phyloP scores from a whole-genome alignment of 2,797 vertebrate species.

The Falco rusticolus region DNA sequence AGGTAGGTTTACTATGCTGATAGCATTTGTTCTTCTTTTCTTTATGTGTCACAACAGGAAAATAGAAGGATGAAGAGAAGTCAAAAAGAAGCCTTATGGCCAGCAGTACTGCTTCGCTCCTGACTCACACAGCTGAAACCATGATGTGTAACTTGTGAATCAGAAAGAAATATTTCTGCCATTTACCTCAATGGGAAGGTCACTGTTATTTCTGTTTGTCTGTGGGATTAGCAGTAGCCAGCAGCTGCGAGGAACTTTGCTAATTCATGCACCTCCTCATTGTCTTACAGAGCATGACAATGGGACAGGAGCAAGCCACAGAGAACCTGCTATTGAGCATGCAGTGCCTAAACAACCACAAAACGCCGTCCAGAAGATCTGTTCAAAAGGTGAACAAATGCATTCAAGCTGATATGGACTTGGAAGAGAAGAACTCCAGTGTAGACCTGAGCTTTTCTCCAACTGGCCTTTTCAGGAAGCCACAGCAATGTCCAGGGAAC shows the following conservation, averaged over 20 bases:
- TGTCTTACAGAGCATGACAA: constrained; percentile 70
- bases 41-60: background rate
- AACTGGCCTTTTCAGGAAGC: background rate
- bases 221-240: background rate
- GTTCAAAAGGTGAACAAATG: constrained; percentile 76
- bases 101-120: background rate
- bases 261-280: background rate
- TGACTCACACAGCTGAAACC: background rate
- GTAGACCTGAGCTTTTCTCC: background rate
- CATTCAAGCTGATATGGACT: constrained; percentile 77
- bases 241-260: background rate
- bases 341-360: constrained; percentile 18
- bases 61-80: background rate
- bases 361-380: constrained; percentile 54
- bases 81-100: background rate
- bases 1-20: background rate
- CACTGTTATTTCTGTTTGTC: background rate
- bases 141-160: background rate
- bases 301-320: constrained; percentile 76
- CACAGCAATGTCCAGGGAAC: background rate
- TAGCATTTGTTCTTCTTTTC: background rate
- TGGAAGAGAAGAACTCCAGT: background rate
- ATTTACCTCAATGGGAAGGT: background rate
- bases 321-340: constrained; percentile 80
- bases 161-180: background rate